Evolutionary conservation across 2,797 vertebrate genomes (phyloP).

Genomic region (Erpetoichthys calabaricus): DNA sequence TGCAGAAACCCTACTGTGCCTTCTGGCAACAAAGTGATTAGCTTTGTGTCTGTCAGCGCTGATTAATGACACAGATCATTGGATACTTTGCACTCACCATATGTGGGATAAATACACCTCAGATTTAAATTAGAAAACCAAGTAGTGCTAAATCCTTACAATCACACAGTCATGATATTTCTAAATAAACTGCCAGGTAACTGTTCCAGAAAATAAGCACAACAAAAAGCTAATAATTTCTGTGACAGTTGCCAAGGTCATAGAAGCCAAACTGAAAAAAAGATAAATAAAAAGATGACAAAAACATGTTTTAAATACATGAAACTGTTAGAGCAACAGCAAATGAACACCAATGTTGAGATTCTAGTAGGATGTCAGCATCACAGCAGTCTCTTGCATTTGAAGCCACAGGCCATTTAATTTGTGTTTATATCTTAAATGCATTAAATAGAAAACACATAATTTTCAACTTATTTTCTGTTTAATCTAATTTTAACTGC

Average conservation of each 20-base stretch:
- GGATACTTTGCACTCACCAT: constrained; percentile 2
- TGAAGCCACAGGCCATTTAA: no score
- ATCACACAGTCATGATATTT: background rate
- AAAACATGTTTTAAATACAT: no score
- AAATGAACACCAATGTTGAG: no score
- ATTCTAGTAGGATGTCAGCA: no score
- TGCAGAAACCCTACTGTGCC: no score
- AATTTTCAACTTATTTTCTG: no score
- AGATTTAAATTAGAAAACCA: background rate
- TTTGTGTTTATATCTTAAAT: no score
- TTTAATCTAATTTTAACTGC: no score
- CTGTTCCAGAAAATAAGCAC: background rate
- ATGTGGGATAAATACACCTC: constrained; percentile 6
- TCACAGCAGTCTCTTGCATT: no score
- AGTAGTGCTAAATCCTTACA: background rate
- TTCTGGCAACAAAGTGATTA: constrained; percentile 9
- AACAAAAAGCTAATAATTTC: background rate
- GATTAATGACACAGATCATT: constrained; percentile 1
- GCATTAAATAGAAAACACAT: no score
- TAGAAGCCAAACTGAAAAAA: background rate
- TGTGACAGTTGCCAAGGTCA: constrained; percentile 2
- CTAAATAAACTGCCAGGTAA: background rate
- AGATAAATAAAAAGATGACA: constrained; percentile 1
- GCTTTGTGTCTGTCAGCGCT: background rate
- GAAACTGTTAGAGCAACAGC: no score